phyloP scores from a whole-genome alignment of 2,797 vertebrate genomes.

The Rhynchonycteris naso region DNA sequence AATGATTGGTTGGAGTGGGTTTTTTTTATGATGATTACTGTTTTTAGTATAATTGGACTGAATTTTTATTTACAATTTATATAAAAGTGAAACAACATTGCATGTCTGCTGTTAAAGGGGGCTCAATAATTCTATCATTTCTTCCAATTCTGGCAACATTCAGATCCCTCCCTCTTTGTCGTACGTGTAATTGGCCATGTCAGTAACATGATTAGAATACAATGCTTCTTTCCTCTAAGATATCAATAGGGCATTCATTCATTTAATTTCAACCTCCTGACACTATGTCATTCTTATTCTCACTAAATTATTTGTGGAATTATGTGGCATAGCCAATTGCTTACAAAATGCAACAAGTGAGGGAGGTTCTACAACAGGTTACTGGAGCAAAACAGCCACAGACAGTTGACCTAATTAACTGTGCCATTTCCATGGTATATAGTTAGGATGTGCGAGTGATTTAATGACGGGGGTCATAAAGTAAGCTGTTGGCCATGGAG shows the following conservation, averaged over 20 bases:
- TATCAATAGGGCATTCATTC: not conserved
- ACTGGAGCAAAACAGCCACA: not conserved
- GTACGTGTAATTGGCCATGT: not conserved
- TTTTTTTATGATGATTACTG: slow-evolving; percentile 24
- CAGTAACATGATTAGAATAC: not conserved
- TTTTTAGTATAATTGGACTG: slow-evolving; percentile 43
- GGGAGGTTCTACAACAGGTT: not conserved
- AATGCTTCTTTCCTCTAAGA: not conserved
- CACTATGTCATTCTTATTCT: not conserved
- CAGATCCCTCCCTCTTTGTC: not conserved
- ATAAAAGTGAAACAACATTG: slow-evolving; percentile 12
- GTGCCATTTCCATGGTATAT: not conserved
- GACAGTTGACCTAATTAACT: not conserved
- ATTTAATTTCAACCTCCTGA: slow-evolving; percentile 30
- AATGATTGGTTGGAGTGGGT: slow-evolving; percentile 42
- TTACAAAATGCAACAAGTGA: not conserved
- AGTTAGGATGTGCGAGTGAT: not conserved
- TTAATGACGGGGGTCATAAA: not conserved
- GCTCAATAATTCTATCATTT: not conserved
- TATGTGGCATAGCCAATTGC: not conserved
- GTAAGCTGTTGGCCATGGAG: not conserved
- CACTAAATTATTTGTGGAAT: not conserved
- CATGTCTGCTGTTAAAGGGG: slow-evolving; percentile 20
- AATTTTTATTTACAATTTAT: slow-evolving; percentile 52
- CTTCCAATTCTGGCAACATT: not conserved